Evolutionary conservation across 53 echinoderm and acorn worm genomes (phyloP).

Genomic region (Zoroaster sp.): DNA sequence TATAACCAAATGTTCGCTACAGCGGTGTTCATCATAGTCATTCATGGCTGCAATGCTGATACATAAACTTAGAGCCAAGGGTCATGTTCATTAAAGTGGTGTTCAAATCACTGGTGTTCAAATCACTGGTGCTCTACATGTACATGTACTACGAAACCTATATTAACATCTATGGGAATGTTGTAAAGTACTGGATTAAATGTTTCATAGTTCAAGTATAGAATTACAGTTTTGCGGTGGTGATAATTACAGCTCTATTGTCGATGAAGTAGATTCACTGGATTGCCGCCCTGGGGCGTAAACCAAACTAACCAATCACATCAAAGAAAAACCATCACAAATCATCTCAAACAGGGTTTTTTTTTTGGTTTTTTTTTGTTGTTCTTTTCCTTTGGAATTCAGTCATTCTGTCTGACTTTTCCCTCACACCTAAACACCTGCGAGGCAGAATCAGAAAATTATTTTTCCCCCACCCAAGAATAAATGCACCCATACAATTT

Average conservation of each 20-base stretch:
- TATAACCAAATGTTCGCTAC: too few species aligned
- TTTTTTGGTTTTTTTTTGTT: background rate
- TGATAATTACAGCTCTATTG: background rate
- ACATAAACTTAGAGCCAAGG: too few species aligned
- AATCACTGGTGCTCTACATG: too few species aligned
- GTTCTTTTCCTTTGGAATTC: background rate
- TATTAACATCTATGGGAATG: background rate
- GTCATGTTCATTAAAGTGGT: too few species aligned
- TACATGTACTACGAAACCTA: too few species aligned
- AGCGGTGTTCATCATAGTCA: too few species aligned
- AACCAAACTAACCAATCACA: background rate
- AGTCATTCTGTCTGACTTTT: background rate
- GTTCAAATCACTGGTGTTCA: too few species aligned
- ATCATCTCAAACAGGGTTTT: background rate
- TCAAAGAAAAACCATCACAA: too few species aligned
- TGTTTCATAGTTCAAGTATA: background rate
- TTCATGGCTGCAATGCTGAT: too few species aligned
- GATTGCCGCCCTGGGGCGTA: background rate
- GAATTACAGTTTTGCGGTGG: background rate
- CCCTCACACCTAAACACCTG: background rate
- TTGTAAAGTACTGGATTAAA: background rate
- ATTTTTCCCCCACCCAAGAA: background rate
- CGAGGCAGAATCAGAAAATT: conserved; percentile 30
- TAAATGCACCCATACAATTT: background rate
- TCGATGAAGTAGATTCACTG: background rate